These are phyloP conservation scores for Aix galericulata DNA, from an alignment of 2,113 vertebrate species.

Conservation along the genomic window DNA sequence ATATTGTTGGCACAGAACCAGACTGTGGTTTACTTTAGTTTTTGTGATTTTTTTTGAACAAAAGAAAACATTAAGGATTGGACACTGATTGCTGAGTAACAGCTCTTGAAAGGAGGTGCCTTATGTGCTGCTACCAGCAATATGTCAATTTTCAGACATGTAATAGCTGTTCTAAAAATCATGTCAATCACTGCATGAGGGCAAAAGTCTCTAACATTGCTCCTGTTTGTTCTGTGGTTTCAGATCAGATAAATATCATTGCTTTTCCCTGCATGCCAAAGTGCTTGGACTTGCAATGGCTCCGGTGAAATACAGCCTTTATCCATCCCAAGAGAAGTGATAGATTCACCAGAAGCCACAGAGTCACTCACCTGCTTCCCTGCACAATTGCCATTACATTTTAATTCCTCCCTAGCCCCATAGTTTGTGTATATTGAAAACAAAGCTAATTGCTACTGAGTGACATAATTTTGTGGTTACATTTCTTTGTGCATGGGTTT, in stretches of 20 bases:
- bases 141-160: conserved; percentile 29
- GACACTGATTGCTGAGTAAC: conserved; percentile 36
- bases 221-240: not conserved
- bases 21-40: conserved; percentile 88
- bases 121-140: conserved; percentile 39
- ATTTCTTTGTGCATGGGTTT: not conserved
- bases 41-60: conserved; percentile 75
- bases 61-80: conserved; percentile 63
- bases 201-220: not conserved
- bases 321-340: not conserved
- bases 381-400: fast-evolving
- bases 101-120: not conserved
- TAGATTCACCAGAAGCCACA: not conserved
- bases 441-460: conserved; percentile 34
- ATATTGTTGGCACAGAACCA: conserved; percentile 92
- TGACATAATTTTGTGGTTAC: conserved; percentile 21
- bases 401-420: not conserved
- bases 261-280: not conserved
- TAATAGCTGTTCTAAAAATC: not conserved
- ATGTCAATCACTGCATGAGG: not conserved
- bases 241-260: not conserved
- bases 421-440: not conserved
- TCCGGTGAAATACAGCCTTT: not conserved
- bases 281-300: not conserved
- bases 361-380: not conserved